Percentiles rank a stretch among this genome's conserved stretches.
Conservation (phyloP, 2,888 invertebrate genomes). For the Ceriagrion tenellum region DNA sequence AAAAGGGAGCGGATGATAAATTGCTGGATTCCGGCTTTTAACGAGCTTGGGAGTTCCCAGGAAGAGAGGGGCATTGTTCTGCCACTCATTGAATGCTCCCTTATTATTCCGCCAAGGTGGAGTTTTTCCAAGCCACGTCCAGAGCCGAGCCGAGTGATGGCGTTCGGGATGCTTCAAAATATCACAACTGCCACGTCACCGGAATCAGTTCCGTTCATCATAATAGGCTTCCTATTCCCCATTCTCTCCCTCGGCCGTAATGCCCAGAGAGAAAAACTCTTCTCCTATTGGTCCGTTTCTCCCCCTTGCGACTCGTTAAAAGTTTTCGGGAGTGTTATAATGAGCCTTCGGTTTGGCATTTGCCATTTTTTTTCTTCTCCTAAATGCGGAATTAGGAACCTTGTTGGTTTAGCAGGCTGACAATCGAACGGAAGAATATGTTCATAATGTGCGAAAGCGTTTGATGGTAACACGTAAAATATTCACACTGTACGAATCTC, state of each 20-base stretch:
- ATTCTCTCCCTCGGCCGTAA: neutral
- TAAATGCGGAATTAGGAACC: neutral
- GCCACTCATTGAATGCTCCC: slow-evolving; percentile 2
- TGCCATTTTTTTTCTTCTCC: neutral
- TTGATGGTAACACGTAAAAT: neutral
- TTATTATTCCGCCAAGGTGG: neutral
- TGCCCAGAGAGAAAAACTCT: neutral
- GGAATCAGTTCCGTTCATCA: slow-evolving; percentile 2
- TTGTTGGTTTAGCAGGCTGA: neutral
- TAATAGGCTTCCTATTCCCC: slow-evolving; percentile 39
- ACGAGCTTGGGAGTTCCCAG: slow-evolving; percentile 21
- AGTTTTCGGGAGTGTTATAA: neutral
- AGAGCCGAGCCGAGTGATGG: neutral
- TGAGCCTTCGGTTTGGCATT: neutral
- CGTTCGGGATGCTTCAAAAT: neutral
- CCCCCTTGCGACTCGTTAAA: neutral
- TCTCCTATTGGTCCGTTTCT: neutral
- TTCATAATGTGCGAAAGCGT: neutral
- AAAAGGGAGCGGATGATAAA: slow-evolving; percentile 17
- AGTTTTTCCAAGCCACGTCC: neutral
- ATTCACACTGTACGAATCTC: too few species aligned
- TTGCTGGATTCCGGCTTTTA: slow-evolving; percentile 33
- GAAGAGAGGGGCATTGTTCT: slow-evolving; percentile 12
- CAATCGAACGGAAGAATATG: neutral
- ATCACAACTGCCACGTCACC: slow-evolving; percentile 13